Percentiles rank a stretch among this genome's conserved stretches.
Conservation (phyloP, 2,888 invertebrate genomes). For the Macrosoma leucophasiata region DNA sequence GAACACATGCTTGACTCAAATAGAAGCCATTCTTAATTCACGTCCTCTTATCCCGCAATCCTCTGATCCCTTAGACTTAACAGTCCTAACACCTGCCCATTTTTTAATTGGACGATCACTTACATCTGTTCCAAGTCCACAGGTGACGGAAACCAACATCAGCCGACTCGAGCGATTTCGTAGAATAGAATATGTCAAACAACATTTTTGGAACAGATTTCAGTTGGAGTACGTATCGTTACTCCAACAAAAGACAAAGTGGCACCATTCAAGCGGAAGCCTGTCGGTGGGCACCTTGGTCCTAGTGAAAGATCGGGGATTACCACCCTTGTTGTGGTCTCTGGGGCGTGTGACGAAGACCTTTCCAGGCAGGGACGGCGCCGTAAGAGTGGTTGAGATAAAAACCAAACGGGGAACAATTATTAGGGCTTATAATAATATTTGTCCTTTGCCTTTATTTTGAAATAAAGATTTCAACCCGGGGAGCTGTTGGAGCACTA, state of each 20-base stretch:
- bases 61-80: no score
- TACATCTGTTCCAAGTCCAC: no score
- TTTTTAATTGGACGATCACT: no score
- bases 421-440: no score
- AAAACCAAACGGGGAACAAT: conserved; percentile 15
- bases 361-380: conserved; percentile 11
- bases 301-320: no score
- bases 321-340: conserved; percentile 18
- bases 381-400: conserved; percentile 11
- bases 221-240: conserved; percentile 6
- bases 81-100: no score
- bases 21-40: no score
- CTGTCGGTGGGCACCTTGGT: neutral
- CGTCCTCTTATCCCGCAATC: no score
- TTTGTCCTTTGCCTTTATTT: no score
- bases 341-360: conserved; percentile 10
- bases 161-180: conserved; percentile 2
- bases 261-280: neutral
- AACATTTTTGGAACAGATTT: conserved; percentile 10
- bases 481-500: no score
- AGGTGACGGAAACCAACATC: conserved; percentile 5
- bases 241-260: conserved; percentile 14
- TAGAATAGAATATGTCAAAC: conserved; percentile 3
- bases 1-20: no score
- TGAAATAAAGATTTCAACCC: no score